Evolutionary conservation across 2,797 vertebrate genomes (phyloP).

Genomic region (Acanthornis magna): DNA sequence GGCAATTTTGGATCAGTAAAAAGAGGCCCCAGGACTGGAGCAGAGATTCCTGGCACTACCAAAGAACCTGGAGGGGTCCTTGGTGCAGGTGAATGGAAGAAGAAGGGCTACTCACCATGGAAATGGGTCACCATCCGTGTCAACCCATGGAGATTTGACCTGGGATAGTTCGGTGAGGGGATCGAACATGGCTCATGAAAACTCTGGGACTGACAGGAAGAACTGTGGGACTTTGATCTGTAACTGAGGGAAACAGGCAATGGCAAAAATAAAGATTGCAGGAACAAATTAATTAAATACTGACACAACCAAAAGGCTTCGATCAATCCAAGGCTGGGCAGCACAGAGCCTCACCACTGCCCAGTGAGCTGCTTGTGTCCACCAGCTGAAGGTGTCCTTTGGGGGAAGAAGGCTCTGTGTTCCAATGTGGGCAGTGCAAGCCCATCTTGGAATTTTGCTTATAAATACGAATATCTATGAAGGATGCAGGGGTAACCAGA

Average conservation of each 20-base stretch:
- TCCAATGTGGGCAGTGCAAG: fast-evolving
- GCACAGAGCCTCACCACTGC: neutral
- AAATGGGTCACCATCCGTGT: neutral
- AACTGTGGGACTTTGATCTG: neutral
- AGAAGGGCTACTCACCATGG: fast-evolving
- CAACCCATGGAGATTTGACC: fast-evolving
- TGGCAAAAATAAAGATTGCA: neutral
- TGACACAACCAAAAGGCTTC: neutral
- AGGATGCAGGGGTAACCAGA: neutral
- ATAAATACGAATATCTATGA: neutral
- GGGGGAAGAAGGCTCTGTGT: neutral
- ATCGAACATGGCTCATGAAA: neutral
- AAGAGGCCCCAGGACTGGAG: neutral
- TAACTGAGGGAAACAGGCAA: neutral
- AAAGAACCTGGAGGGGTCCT: neutral
- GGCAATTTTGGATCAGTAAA: neutral
- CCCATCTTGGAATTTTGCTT: neutral
- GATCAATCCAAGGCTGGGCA: neutral
- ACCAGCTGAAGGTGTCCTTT: neutral
- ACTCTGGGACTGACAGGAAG: neutral
- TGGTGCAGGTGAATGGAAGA: neutral
- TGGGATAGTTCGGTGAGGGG: neutral
- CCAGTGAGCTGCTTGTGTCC: neutral
- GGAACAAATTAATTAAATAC: neutral
- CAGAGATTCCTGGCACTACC: neutral